Conservation (phyloP, 2,113 vertebrate genomes). For the Fregata magnificens region DNA sequence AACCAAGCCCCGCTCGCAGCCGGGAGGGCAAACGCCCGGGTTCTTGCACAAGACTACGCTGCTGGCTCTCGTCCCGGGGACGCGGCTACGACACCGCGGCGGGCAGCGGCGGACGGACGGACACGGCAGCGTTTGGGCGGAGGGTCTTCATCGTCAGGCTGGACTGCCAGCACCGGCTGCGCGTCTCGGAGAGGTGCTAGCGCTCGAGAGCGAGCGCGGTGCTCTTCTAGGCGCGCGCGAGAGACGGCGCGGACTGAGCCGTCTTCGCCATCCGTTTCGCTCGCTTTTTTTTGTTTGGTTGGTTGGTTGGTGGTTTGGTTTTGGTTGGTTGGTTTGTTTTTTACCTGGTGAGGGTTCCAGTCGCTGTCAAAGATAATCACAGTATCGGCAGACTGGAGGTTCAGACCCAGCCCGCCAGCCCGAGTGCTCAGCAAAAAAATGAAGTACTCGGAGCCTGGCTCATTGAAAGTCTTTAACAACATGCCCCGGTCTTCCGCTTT, state of each 20-base stretch:
- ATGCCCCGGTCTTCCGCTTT: conserved; percentile 95
- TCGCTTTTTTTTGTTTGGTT: neutral
- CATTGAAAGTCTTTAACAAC: conserved; percentile 95
- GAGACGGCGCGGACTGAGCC: neutral
- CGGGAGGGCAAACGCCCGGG: neutral
- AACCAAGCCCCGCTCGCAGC: neutral
- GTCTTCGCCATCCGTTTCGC: neutral
- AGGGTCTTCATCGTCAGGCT: neutral
- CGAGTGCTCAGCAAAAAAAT: conserved; percentile 95
- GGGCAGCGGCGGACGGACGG: neutral
- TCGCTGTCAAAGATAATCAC: conserved; percentile 98
- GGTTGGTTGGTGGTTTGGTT: neutral
- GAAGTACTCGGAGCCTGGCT: conserved; percentile 90
- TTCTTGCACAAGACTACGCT: neutral
- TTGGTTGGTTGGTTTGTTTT: neutral
- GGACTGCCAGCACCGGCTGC: neutral
- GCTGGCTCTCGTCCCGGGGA: neutral
- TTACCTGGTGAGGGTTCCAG: conserved; percentile 98
- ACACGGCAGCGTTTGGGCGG: neutral
- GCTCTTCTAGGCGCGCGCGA: neutral
- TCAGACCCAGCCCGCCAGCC: conserved; percentile 91
- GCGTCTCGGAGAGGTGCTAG: neutral
- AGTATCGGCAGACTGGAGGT: conserved; percentile 94
- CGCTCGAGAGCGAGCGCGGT: neutral
- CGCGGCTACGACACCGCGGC: neutral